Conservation (phyloP, 92 coral and sea anemone genomes). For the Porites lobata region DNA sequence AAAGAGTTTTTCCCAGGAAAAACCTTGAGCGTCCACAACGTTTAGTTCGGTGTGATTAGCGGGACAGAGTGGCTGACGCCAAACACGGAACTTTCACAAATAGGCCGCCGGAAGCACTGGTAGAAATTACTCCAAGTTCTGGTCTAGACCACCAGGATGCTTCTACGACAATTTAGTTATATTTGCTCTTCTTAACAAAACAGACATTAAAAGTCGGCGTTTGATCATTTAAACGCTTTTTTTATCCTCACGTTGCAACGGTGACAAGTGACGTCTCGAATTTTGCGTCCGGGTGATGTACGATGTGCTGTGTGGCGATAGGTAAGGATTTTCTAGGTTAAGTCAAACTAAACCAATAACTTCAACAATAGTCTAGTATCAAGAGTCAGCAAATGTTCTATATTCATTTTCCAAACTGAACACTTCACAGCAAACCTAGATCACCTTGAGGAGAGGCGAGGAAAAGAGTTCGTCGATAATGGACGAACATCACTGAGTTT, state of each 20-base stretch:
- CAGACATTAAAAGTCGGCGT: background rate
- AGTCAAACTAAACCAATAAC: background rate
- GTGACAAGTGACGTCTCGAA: background rate
- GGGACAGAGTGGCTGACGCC: background rate
- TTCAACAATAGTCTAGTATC: background rate
- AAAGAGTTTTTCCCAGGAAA: too few relatives aligned
- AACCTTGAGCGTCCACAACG: too few relatives aligned
- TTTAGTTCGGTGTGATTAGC: too few relatives aligned
- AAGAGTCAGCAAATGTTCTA: background rate
- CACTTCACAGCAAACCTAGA: too few relatives aligned
- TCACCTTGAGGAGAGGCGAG: too few relatives aligned
- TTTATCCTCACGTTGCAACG: too few relatives aligned
- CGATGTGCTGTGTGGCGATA: slow-evolving; percentile 3
- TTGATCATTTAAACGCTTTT: background rate
- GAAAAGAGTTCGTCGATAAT: too few relatives aligned
- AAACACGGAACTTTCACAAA: too few relatives aligned
- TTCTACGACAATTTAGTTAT: background rate
- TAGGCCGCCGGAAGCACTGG: background rate
- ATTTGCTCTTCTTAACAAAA: background rate
- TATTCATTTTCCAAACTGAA: background rate
- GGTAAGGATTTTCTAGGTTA: background rate
- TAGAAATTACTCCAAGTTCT: background rate
- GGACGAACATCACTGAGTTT: too few relatives aligned
- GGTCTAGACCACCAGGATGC: slow-evolving; percentile 32
- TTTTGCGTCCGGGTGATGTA: background rate